Base-by-base conservation (phyloP, 1,140 invertebrate genomes). In the Formica exsecta region DNA sequence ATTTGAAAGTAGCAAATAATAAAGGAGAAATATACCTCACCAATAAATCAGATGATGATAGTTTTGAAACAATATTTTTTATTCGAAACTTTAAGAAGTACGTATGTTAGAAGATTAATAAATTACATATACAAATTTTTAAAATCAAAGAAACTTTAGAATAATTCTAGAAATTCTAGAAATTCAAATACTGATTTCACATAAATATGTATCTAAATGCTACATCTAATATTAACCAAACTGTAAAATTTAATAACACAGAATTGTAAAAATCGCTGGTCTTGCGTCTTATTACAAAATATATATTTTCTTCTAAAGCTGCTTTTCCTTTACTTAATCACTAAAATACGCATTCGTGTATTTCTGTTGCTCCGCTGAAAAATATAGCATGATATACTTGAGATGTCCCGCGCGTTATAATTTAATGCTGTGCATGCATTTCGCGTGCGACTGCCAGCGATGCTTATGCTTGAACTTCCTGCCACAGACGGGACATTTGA, bases 391-490 rank as follows among this genome's bases (percentile, higher is more conserved):
- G 8, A 29, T 48, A n/a, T 7, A 16, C n/a, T 80, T 75, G 11
- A 64, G 22, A 57, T 36, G 13, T 32, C 9, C 22, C 66, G 68
- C 29, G 25, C 62, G 85, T 92, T 90, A 84, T 38, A 88, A 71
- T 36, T 77, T 36, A 36, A 90, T 68, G 25, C 41, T 89, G 73
- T 95, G 94, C 36, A 95, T 90, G 38, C 93, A 93, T 86, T 91
- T 94, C 3, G 93, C 87, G 86, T 95, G 95, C 57, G 94, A 95
- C 41, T 92, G 89, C 89, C 94, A 93, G 11, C 95, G 93, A 86
- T 96, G 95, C 87, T 96, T 96, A 89, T 96, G 94, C 73, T 95
- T 95, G 93, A 96, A 96, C 64, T 93, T 94, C 77, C 94, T 95
- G 57, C 95, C 93, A 89, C 96, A 96, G 62, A 95, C 92, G 0